Percentiles rank a stretch among this genome's conserved stretches.
These are phyloP conservation scores for Chymomyza amoena DNA, from an alignment of 2,888 invertebrate genomes.

Conservation along the genomic window DNA sequence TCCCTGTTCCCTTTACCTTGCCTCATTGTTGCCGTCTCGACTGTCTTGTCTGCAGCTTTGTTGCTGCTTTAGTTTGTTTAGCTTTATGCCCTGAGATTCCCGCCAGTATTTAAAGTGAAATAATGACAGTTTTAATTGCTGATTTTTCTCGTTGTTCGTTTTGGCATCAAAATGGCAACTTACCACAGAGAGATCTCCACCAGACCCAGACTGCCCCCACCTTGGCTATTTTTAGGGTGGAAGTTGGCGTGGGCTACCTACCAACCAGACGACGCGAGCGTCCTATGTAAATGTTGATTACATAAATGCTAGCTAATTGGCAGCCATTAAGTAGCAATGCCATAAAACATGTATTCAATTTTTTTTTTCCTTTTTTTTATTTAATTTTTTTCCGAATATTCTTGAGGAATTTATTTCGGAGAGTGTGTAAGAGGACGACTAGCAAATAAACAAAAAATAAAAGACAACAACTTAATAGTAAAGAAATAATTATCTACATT, in stretches of 20 bases:
- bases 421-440: too few relatives aligned
- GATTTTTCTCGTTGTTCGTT: slow-evolving; percentile 55
- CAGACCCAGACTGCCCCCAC: slow-evolving; percentile 14
- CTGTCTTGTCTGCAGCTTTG: background rate
- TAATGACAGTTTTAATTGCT: slow-evolving; percentile 72
- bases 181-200: background rate
- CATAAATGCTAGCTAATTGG: slow-evolving; percentile 67
- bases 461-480: too few relatives aligned
- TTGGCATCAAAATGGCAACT: slow-evolving; percentile 62
- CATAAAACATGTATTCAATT: background rate
- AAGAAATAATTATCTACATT: too few relatives aligned
- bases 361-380: background rate
- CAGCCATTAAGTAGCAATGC: slow-evolving; percentile 45
- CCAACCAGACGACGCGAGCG: slow-evolving; percentile 15
- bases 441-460: too few relatives aligned
- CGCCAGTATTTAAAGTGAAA: slow-evolving; percentile 58
- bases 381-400: background rate
- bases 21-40: slow-evolving; percentile 4
- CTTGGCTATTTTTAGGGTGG: slow-evolving; percentile 47
- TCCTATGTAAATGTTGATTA: slow-evolving; percentile 62
- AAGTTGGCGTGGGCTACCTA: slow-evolving; percentile 3
- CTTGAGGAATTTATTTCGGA: background rate
- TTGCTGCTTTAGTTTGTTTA: slow-evolving; percentile 20
- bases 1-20: background rate
- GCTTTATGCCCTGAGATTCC: slow-evolving; percentile 9